These are phyloP conservation scores for Hetaerina titia DNA, from an alignment of 2,888 invertebrate genomes.

Conservation along the genomic window DNA sequence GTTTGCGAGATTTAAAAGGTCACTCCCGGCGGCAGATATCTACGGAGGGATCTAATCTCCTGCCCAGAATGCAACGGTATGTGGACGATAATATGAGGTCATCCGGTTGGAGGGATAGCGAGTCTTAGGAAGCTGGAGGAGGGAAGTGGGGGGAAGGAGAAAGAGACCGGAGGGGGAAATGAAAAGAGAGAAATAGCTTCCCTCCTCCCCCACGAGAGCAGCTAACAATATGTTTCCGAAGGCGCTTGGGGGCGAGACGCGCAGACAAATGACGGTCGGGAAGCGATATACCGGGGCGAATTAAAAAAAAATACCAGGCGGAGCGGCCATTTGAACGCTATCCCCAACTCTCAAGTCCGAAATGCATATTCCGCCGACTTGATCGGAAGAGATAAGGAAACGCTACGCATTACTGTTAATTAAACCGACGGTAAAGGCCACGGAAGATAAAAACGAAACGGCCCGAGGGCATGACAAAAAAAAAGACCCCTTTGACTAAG, in stretches of 20 bases:
- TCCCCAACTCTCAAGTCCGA: neutral
- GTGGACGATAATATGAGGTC: constrained; percentile 15
- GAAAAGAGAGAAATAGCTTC: neutral
- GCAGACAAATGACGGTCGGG: constrained; percentile 30
- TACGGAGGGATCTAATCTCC: neutral
- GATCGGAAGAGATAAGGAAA: neutral
- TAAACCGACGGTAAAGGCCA: constrained; percentile 18
- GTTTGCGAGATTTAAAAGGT: constrained; percentile 12
- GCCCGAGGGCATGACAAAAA: neutral
- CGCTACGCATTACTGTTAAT: neutral
- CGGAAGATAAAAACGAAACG: neutral
- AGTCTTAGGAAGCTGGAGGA: too few species aligned
- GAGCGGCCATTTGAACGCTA: neutral
- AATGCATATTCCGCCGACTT: constrained; percentile 19
- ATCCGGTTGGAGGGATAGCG: neutral
- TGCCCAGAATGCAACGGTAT: constrained; percentile 22
- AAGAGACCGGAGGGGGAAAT: too few species aligned
- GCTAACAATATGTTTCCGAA: constrained; percentile 32
- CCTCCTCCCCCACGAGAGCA: neutral
- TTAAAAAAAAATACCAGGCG: neutral
- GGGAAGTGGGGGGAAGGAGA: neutral
- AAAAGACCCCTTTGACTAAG: neutral
- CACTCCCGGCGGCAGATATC: neutral
- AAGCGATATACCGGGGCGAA: neutral
- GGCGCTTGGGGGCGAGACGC: neutral